These are phyloP conservation scores for Temnothorax rugatulus DNA, from an alignment of 2,888 invertebrate species.

Conservation along the genomic window DNA sequence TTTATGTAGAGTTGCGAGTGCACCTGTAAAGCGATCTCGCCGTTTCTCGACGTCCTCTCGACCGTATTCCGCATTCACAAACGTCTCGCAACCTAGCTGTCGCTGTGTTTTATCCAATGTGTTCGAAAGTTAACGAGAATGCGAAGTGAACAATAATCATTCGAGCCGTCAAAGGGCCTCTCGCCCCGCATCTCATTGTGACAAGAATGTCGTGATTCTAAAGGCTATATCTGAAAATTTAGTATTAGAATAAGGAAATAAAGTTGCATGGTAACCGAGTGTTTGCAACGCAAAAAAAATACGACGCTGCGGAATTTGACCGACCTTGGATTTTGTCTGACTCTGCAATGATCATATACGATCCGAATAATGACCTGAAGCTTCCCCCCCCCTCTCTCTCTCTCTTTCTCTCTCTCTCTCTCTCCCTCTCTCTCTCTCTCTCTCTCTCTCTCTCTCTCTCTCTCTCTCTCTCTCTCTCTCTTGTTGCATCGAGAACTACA, in stretches of 20 bases:
- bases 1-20: not conserved
- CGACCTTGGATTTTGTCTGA: not conserved
- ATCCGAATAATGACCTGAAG: too few relatives aligned
- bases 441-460: too few relatives aligned
- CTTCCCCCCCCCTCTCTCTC: not conserved
- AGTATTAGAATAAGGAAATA: not conserved
- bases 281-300: not conserved
- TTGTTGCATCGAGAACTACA: not conserved
- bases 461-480: not conserved
- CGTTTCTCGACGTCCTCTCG: too few relatives aligned
- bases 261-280: not conserved
- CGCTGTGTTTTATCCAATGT: not conserved
- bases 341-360: not conserved
- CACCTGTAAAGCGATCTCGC: not conserved
- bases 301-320: not conserved
- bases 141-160: not conserved
- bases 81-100: not conserved
- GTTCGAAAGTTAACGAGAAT: slow-evolving; percentile 19
- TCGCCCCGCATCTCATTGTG: not conserved
- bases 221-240: not conserved
- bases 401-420: not conserved
- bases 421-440: too few relatives aligned
- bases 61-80: too few relatives aligned
- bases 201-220: not conserved
- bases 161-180: not conserved